Conservation (phyloP, 2,797 vertebrate species). For the Potorous gilbertii region DNA sequence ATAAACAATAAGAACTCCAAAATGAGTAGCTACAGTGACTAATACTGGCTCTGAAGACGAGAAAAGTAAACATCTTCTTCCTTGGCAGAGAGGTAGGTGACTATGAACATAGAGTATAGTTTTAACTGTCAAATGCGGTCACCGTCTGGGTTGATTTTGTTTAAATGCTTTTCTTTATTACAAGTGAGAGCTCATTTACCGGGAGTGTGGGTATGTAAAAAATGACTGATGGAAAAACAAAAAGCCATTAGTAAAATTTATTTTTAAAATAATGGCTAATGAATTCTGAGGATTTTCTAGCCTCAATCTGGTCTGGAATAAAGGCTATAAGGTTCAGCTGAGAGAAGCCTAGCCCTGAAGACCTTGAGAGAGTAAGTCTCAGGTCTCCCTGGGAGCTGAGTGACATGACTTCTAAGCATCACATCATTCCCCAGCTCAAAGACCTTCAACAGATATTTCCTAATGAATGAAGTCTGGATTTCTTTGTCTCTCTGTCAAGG, state of each 20-base stretch:
- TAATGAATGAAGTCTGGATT: background rate
- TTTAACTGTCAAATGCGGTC: background rate
- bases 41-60: background rate
- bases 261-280: background rate
- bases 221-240: background rate
- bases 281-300: background rate
- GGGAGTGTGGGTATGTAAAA: background rate
- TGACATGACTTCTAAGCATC: background rate
- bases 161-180: background rate
- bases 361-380: background rate
- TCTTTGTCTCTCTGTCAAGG: constrained; percentile 6
- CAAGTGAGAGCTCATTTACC: background rate
- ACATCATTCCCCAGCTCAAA: background rate
- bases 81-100: background rate
- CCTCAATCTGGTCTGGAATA: background rate
- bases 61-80: background rate
- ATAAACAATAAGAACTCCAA: background rate
- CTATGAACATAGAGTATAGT: background rate
- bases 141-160: background rate
- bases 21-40: background rate
- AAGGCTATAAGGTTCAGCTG: background rate
- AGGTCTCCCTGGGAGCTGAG: background rate
- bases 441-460: background rate
- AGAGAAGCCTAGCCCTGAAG: background rate
- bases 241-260: background rate